Conservation (phyloP, 1,140 invertebrate genomes). For the Ceratina calcarata region DNA sequence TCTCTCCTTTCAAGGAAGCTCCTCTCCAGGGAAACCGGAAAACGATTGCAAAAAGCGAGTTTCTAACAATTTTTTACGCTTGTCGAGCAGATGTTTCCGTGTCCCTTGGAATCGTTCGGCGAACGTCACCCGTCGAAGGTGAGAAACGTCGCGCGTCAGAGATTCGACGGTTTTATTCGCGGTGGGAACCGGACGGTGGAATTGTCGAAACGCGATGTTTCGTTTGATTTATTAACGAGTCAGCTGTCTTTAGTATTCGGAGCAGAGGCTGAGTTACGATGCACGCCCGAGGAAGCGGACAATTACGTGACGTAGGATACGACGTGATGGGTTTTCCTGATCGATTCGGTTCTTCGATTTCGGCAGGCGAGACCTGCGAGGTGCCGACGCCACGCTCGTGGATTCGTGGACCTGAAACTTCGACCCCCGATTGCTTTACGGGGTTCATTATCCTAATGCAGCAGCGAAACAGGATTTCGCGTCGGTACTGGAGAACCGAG, state of each 20-base stretch:
- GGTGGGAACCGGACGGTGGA: constrained; percentile 12
- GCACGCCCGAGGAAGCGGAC: constrained; percentile 31
- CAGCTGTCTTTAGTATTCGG: constrained; percentile 31
- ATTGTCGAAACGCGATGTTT: constrained; percentile 34
- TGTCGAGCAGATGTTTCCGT: not conserved
- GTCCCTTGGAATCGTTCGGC: not conserved
- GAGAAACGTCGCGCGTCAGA: not conserved
- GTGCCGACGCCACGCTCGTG: not conserved
- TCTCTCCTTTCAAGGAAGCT: constrained; percentile 50
- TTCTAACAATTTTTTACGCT: not conserved
- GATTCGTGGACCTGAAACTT: constrained; percentile 16
- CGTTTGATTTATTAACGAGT: constrained; percentile 42
- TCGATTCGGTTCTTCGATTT: constrained; percentile 18
- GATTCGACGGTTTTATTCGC: no score
- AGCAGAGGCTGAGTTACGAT: constrained; percentile 26
- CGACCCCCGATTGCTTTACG: constrained; percentile 45
- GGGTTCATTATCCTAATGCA: constrained; percentile 66
- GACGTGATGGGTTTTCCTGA: constrained; percentile 39
- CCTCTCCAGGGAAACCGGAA: constrained; percentile 20
- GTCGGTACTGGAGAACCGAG: constrained; percentile 43
- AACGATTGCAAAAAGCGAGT: not conserved
- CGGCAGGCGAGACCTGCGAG: not conserved
- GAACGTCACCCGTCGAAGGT: not conserved
- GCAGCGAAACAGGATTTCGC: constrained; percentile 57
- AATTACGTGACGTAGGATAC: constrained; percentile 51